Conservation (phyloP, 23 tunicate species). For the Styela clava region DNA sequence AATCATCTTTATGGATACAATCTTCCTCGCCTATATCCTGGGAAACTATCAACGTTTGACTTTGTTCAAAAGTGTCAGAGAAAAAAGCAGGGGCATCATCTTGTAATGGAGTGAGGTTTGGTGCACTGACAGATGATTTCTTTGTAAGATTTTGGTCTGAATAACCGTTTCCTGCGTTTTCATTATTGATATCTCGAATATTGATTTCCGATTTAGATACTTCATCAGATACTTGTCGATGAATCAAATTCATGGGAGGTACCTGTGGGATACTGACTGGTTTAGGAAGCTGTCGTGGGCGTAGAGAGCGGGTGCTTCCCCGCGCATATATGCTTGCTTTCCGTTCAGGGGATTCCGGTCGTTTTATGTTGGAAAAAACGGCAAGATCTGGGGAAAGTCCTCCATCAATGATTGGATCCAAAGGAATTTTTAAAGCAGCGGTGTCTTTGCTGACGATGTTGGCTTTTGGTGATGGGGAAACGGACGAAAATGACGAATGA, state of each 20-base stretch:
- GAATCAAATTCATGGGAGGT: slow-evolving; percentile 28
- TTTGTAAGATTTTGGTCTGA: background rate
- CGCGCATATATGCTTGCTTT: slow-evolving; percentile 32
- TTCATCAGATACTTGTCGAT: background rate
- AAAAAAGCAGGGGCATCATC: background rate
- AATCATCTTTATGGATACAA: background rate
- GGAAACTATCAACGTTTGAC: background rate
- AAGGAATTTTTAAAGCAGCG: background rate
- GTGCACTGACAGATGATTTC: background rate
- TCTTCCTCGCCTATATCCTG: background rate
- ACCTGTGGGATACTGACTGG: slow-evolving; percentile 71
- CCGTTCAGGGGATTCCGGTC: slow-evolving; percentile 35
- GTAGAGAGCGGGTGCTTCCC: slow-evolving; percentile 43
- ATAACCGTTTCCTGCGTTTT: background rate
- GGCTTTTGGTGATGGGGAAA: background rate
- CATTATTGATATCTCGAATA: background rate
- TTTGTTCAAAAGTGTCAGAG: background rate
- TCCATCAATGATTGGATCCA: background rate
- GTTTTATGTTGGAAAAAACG: slow-evolving; percentile 28
- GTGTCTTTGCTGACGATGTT: background rate
- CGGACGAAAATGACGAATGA: background rate
- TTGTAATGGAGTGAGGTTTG: background rate
- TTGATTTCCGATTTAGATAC: slow-evolving; percentile 4
- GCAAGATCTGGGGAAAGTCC: slow-evolving; percentile 7
- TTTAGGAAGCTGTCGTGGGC: slow-evolving; percentile 50